Evolutionary conservation across 2,888 invertebrate species (phyloP), one percentile per base, ranked within the genome.

Genomic region (Phaonia tiefii): DNA sequence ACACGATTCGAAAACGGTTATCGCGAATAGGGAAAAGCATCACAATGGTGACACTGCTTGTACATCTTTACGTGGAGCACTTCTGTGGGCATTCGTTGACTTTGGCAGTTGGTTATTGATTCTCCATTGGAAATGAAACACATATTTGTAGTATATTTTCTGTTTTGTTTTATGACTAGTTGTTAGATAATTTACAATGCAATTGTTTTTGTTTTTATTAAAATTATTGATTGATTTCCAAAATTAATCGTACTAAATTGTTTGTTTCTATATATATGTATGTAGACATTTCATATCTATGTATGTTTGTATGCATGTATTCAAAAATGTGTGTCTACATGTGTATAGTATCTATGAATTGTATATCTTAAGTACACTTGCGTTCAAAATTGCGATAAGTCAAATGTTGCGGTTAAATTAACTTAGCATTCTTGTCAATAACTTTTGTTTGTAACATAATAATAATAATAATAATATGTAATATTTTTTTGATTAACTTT

Each of bases 141-240:
- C 72, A 31, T 31, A 67, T 17, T 70, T 71, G 70, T 31, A 15
- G 49, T 60, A 39, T 17, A 70, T 78, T 63, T 75, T n/a, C n/a
- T n/a, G n/a, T n/a, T n/a, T n/a, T n/a, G n/a, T n/a, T 75, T 66
- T 75, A 63, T 80, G 79, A 80, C 79, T 80, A 80, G 79, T 80
- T 80, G 79, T 80, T 80, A 75, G 72, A 75, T 63, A 75, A 63
- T 72, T n/a, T 54, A 80, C 20, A 80, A 71, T 72, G 63, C 66
- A 63, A 60, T 79, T 72, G n/a, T n/a, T n/a, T n/a, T n/a, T n/a
- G n/a, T n/a, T 75, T 44, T 67, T 1, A 66, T 75, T 71, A 75
- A n/a, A 58, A 66, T 58, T 51, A 58, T 71, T 69, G 42, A 39
- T 39, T 58, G 58, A 26, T 26, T 26, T 58, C 31, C 7, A 22